These are phyloP conservation scores for Vultur gryphus DNA, from an alignment of 2,797 vertebrate genomes.

Conservation along the genomic window DNA sequence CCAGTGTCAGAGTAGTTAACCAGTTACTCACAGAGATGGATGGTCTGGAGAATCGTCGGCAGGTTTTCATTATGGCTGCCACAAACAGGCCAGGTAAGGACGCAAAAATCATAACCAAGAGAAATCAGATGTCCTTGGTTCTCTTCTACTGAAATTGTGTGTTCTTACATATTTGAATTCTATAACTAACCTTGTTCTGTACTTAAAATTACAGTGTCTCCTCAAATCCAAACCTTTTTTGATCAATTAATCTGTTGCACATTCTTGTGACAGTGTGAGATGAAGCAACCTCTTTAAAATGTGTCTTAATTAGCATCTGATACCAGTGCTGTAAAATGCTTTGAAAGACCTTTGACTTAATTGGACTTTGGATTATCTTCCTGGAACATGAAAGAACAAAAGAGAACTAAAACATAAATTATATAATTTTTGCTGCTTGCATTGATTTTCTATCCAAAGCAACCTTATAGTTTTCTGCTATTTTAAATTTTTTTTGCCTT, in stretches of 20 bases:
- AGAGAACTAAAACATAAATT: background rate
- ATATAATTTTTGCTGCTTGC: background rate
- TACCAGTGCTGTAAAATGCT: background rate
- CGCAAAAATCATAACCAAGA: background rate
- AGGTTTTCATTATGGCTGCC: conserved; percentile 97
- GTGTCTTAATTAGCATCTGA: background rate
- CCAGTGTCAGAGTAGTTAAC: conserved; percentile 92
- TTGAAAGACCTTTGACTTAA: background rate
- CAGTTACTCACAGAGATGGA: conserved; percentile 99
- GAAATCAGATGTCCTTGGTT: rapidly evolving
- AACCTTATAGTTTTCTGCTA: background rate
- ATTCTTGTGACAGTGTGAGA: background rate
- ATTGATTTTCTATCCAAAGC: background rate
- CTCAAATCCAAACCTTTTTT: background rate
- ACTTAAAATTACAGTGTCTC: background rate
- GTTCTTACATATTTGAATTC: background rate
- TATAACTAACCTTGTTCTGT: background rate
- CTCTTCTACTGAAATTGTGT: background rate
- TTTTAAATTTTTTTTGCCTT: background rate
- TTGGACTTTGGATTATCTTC: background rate
- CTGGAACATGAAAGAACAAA: background rate
- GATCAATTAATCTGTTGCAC: background rate
- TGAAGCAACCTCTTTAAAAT: background rate
- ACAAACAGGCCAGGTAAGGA: conserved; percentile 92
- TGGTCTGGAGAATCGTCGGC: conserved; percentile 86